Evolutionary conservation across 2,797 vertebrate species (phyloP).

Genomic region (Amphiprion clarkii): DNA sequence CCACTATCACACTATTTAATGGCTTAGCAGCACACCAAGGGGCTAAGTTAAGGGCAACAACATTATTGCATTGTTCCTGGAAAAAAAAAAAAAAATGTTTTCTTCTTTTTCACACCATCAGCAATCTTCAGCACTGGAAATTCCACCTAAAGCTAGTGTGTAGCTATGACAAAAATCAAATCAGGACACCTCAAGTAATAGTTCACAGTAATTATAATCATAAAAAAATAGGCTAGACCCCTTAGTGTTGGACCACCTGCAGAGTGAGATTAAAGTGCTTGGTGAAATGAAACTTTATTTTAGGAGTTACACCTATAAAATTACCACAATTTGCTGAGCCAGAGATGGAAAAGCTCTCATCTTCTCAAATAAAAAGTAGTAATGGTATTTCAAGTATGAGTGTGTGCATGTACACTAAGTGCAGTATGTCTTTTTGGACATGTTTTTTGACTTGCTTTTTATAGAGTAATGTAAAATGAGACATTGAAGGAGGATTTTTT

Average conservation of each 20-base stretch:
- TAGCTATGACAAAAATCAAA: neutral
- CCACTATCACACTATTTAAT: neutral
- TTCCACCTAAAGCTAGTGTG: neutral
- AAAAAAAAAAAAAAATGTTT: slow-evolving; percentile 13
- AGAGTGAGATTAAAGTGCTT: slow-evolving; percentile 37
- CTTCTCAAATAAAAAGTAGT: too few relatives aligned
- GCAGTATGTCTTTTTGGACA: too few relatives aligned
- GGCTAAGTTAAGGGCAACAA: neutral
- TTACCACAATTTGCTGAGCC: too few relatives aligned
- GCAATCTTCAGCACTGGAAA: neutral
- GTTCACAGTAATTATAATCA: slow-evolving; percentile 8
- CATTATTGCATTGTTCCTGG: neutral
- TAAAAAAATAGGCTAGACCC: neutral
- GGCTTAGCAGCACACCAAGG: neutral
- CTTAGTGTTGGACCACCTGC: slow-evolving; percentile 29
- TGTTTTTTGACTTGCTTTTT: neutral
- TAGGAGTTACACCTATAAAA: too few relatives aligned
- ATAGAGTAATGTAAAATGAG: neutral
- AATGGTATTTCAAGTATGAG: neutral
- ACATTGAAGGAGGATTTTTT: neutral
- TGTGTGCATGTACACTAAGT: neutral
- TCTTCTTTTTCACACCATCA: neutral
- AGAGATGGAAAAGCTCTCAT: too few relatives aligned
- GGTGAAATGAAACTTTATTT: slow-evolving; percentile 1
- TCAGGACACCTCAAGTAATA: neutral